phyloP scores from a whole-genome alignment of 2,113 vertebrate species.

The Microtus montanus region DNA sequence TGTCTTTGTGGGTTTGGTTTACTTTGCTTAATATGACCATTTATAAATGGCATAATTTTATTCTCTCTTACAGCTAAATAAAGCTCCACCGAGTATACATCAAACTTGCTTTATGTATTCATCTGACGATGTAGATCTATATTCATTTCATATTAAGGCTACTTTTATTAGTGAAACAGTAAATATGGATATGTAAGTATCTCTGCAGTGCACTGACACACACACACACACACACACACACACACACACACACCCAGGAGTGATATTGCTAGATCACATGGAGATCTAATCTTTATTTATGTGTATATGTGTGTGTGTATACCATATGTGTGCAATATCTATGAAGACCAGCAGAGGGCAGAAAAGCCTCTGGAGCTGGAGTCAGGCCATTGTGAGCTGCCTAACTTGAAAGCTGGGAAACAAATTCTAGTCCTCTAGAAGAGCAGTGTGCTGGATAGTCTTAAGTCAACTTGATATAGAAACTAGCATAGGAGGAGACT shows the following conservation, averaged over 20 bases:
- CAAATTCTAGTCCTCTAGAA: not conserved
- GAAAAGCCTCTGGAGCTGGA: not conserved
- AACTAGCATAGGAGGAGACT: not conserved
- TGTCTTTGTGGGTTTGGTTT: not conserved
- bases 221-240: not conserved
- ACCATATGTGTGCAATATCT: not conserved
- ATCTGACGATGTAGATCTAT: not conserved
- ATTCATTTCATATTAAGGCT: not conserved
- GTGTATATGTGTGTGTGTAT: not conserved
- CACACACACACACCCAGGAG: not conserved
- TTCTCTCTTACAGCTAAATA: not conserved
- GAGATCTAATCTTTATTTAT: not conserved
- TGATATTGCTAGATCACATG: not conserved
- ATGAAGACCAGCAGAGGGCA: not conserved
- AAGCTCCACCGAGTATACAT: not conserved
- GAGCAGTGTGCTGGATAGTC: not conserved
- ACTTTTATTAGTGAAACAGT: not conserved
- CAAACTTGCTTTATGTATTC: not conserved
- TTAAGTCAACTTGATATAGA: not conserved
- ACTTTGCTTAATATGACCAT: not conserved
- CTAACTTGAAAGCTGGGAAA: not conserved
- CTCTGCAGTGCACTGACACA: not conserved
- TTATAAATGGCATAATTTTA: not conserved
- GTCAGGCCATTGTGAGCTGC: not conserved
- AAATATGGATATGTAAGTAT: not conserved